A percentile compares a stretch with the other conserved stretches of the same genome.
phyloP scores from a whole-genome alignment of 2,797 vertebrate genomes.

The Karalla daura region DNA sequence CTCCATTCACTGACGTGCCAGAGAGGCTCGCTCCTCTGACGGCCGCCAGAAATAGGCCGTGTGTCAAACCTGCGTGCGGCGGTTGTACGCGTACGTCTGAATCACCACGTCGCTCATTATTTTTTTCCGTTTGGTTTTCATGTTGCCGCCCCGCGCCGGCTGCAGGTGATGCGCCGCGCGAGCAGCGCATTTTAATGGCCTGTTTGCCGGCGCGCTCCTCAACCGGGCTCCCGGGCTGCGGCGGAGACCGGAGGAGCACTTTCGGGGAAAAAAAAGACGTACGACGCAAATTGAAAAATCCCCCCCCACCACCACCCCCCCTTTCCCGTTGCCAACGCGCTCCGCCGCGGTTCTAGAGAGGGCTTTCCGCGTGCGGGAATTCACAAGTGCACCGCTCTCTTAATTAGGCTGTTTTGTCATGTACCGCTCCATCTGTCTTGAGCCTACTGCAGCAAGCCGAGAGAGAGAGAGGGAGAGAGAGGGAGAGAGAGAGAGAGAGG shows the following conservation, averaged over 20 bases:
- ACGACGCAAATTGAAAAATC: slow-evolving; percentile 59
- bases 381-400: slow-evolving; percentile 68
- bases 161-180: slow-evolving; percentile 14
- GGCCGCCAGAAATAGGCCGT: slow-evolving; percentile 5
- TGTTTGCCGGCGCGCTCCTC: slow-evolving; percentile 40
- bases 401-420: slow-evolving; percentile 81
- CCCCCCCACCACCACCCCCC: slow-evolving; percentile 45
- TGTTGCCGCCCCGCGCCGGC: slow-evolving; percentile 27
- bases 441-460: slow-evolving; percentile 57
- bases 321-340: slow-evolving; percentile 48
- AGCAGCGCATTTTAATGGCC: slow-evolving; percentile 42
- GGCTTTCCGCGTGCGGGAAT: slow-evolving; percentile 73
- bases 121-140: slow-evolving; percentile 25
- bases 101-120: slow-evolving; percentile 41
- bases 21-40: not conserved
- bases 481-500: slow-evolving; percentile 24
- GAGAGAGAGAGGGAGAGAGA: slow-evolving; percentile 14
- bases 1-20: not conserved
- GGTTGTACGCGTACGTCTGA: too few species aligned
- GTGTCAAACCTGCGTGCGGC: too few species aligned
- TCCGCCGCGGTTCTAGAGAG: slow-evolving; percentile 54
- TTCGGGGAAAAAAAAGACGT: slow-evolving; percentile 55
- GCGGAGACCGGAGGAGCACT: slow-evolving; percentile 26
- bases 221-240: slow-evolving; percentile 8
- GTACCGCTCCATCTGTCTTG: slow-evolving; percentile 72